phyloP scores from a whole-genome alignment of 2,888 invertebrate species.

The Acrocyrtus sp. region DNA sequence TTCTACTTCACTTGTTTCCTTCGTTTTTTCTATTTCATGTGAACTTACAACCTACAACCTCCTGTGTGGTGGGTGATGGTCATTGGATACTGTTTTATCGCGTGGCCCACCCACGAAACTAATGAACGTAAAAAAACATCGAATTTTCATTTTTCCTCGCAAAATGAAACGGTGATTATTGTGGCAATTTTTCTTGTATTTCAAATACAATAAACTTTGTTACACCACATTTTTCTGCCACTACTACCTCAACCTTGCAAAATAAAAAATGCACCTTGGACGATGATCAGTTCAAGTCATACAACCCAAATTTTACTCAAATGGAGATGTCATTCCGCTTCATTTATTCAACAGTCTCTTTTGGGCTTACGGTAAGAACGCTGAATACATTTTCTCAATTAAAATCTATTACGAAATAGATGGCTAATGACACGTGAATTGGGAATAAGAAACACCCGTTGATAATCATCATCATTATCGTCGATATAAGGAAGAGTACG shows the following conservation, averaged over 20 bases:
- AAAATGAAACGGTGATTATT: too few relatives aligned
- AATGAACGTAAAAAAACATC: constrained; percentile 22
- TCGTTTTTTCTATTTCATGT: constrained; percentile 18
- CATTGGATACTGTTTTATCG: too few relatives aligned
- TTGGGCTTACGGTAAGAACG: constrained; percentile 84
- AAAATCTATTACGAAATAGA: constrained; percentile 18
- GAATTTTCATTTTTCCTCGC: neutral
- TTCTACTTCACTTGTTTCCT: constrained; percentile 15
- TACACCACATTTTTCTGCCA: too few relatives aligned
- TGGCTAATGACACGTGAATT: constrained; percentile 5
- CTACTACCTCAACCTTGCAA: neutral
- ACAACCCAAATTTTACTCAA: constrained; percentile 95
- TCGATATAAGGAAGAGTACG: too few relatives aligned
- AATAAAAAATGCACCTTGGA: constrained; percentile 42
- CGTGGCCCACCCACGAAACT: constrained; percentile 46
- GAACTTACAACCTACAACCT: too few relatives aligned
- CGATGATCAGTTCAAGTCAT: constrained; percentile 88
- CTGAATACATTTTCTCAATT: constrained; percentile 18
- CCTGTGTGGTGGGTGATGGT: too few relatives aligned
- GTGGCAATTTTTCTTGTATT: too few relatives aligned
- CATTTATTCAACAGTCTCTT: constrained; percentile 78
- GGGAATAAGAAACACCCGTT: neutral
- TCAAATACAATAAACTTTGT: too few relatives aligned
- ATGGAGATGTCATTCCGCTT: constrained; percentile 98
- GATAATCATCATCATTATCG: constrained; percentile 46